Evolutionary conservation across 1,140 invertebrate species (phyloP).

Genomic region (Diplogasteroides magnus): DNA sequence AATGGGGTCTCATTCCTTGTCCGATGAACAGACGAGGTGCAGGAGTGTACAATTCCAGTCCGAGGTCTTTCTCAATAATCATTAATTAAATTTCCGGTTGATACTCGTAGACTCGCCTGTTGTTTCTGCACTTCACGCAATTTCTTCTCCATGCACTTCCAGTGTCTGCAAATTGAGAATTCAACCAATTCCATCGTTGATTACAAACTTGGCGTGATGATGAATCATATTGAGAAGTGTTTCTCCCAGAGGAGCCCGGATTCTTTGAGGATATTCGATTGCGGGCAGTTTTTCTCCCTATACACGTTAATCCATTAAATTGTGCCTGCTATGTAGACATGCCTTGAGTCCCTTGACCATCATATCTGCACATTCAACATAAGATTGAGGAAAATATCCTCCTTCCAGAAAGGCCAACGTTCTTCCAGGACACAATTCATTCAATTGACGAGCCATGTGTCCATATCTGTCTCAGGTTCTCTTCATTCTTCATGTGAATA

Average conservation of each 20-base stretch:
- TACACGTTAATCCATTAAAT: too few relatives aligned
- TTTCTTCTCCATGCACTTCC: conserved; percentile 9
- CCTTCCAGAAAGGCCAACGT: conserved; percentile 32
- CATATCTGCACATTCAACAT: conserved; percentile 30
- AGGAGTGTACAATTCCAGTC: conserved; percentile 4
- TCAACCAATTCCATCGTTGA: too few relatives aligned
- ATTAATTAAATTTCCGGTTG: too few relatives aligned
- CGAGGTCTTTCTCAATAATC: conserved; percentile 9
- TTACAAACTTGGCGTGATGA: conserved; percentile 32
- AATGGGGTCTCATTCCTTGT: conserved; percentile 5
- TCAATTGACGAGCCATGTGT: conserved; percentile 26
- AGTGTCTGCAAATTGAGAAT: too few relatives aligned
- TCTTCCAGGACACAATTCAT: conserved; percentile 21
- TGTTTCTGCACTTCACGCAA: conserved; percentile 16
- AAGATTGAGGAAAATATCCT: conserved; percentile 32
- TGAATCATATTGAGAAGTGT: conserved; percentile 33
- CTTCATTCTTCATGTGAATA: too few relatives aligned
- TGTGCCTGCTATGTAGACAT: too few relatives aligned
- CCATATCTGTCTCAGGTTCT: too few relatives aligned
- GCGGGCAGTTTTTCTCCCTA: too few relatives aligned
- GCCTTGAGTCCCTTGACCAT: conserved; percentile 24
- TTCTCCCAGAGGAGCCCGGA: conserved; percentile 19
- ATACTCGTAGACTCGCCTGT: too few relatives aligned
- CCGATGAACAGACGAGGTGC: conserved; percentile 5
- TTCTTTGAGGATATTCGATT: conserved; percentile 7